Evolutionary conservation across 64 coral and sea anemone species (phyloP), one percentile per base, ranked within the genome.

Genomic region (Stylophora pistillata): DNA sequence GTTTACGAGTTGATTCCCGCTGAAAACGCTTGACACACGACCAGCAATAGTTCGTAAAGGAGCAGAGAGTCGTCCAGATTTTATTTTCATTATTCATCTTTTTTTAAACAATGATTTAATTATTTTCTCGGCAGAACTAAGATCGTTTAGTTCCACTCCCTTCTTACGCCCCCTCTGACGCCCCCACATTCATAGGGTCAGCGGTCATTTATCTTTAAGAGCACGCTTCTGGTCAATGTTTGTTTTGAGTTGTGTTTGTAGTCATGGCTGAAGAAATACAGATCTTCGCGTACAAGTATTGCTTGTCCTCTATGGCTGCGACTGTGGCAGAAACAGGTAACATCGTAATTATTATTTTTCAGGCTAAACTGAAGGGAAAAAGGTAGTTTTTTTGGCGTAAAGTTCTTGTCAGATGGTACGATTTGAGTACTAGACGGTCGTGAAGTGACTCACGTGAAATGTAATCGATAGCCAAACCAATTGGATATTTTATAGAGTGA

Each of bases 311-410:
- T 1, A 74, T 86, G 34, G 95, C 95, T 78, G 95, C 95, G 23
- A 96, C 95, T 13, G 91, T 96, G 25, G 95, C 95, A 30, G 95
- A 96, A 72, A 86, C 95, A 90, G 95, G 95, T 96, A 87, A 77
- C 9, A 68, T 16, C 54, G 55, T 14, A 58, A 16, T 87, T 23
- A 72, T 17, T 15, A 55, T n/a, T 55, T 53, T 29, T 53, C 28
- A 32, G 17, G 20, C 9, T 85, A 1, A 27, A 70, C 28, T n/a
- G 20, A 41, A 15, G 10, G 16, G 13, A 0, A 11, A 15, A 23
- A 14, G 12, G 53, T 7, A 77, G 74, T 77, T 77, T 77, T 77
- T 30, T 9, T 69, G 23, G 13, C 16, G 5, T 30, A 23, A 59
- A 59, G 37, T 47, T 47, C 37, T 47, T 7, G 3, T 47, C 37